Evolutionary conservation across 2,888 invertebrate species (phyloP).

Genomic region (Nomada hirtipes): DNA sequence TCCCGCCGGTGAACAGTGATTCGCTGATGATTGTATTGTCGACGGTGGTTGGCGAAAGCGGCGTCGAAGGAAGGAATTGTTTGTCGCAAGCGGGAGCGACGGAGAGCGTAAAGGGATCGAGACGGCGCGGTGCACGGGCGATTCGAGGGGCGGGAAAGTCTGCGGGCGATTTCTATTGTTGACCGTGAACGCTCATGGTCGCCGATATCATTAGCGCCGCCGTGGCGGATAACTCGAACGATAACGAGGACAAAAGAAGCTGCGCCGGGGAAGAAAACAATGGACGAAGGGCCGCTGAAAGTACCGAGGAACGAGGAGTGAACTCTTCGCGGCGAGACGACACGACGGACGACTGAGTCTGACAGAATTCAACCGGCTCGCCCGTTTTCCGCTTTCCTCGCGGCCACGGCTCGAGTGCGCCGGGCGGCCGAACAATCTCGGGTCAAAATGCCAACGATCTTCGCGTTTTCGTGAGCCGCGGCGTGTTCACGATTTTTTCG

Average conservation of each 20-base stretch:
- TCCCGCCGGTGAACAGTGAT: conserved; percentile 40
- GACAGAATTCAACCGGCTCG: conserved; percentile 55
- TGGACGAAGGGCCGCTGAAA: conserved; percentile 53
- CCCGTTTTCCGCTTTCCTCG: conserved; percentile 7
- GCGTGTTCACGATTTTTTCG: too few species aligned
- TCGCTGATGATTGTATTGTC: conserved; percentile 64
- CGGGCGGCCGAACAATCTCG: conserved; percentile 16
- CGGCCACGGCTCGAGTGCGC: neutral
- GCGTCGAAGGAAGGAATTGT: conserved; percentile 28
- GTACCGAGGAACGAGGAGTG: conserved; percentile 47
- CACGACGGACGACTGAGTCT: conserved; percentile 44
- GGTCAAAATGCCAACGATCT: conserved; percentile 18
- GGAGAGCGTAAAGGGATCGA: conserved; percentile 10
- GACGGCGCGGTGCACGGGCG: conserved; percentile 4
- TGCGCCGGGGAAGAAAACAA: conserved; percentile 67
- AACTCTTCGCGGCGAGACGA: conserved; percentile 41
- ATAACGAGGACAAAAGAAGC: conserved; percentile 78
- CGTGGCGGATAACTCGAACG: conserved; percentile 76
- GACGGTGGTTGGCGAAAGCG: conserved; percentile 45
- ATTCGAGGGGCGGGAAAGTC: conserved; percentile 59
- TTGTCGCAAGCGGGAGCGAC: conserved; percentile 19
- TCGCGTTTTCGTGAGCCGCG: conserved; percentile 19
- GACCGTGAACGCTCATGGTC: conserved; percentile 62
- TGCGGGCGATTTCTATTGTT: conserved; percentile 79
- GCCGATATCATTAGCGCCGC: conserved; percentile 77